phyloP scores from a whole-genome alignment of 2,113 vertebrate genomes.

The Poeciliopsis prolifica region DNA sequence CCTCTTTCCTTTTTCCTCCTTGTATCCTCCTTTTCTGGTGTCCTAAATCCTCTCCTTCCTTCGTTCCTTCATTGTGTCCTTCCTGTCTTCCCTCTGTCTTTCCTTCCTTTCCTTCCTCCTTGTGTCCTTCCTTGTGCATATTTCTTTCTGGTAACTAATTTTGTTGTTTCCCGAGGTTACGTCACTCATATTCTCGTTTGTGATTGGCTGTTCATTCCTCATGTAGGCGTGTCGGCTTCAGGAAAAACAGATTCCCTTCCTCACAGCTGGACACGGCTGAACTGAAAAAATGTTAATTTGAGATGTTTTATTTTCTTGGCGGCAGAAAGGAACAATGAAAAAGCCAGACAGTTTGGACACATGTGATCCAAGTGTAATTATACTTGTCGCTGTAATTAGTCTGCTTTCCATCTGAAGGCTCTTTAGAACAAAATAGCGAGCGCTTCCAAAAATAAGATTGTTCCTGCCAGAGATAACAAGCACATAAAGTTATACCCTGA shows the following conservation, averaged over 20 bases:
- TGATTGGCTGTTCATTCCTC: neutral
- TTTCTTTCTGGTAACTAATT: neutral
- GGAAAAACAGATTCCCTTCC: neutral
- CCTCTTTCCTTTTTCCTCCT: neutral
- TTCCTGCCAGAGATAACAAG: conserved; percentile 17
- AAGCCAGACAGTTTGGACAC: conserved; percentile 8
- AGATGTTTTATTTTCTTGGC: neutral
- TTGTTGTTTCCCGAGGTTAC: neutral
- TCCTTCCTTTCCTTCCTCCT: neutral
- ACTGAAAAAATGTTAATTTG: neutral
- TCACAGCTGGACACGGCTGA: neutral
- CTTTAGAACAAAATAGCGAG: neutral
- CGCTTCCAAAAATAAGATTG: neutral
- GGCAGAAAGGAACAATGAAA: neutral
- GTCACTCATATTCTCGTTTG: neutral
- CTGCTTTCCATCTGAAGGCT: neutral
- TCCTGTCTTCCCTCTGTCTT: neutral
- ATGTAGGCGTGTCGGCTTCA: neutral
- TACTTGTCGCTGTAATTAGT: neutral
- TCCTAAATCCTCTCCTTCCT: no score
- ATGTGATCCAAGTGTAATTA: neutral
- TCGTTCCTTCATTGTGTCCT: neutral
- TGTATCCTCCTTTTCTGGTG: neutral
- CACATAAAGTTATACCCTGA: neutral
- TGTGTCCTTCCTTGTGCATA: neutral